phyloP scores from a whole-genome alignment of 2,888 invertebrate species.

The Lordiphosa fenestrarum region DNA sequence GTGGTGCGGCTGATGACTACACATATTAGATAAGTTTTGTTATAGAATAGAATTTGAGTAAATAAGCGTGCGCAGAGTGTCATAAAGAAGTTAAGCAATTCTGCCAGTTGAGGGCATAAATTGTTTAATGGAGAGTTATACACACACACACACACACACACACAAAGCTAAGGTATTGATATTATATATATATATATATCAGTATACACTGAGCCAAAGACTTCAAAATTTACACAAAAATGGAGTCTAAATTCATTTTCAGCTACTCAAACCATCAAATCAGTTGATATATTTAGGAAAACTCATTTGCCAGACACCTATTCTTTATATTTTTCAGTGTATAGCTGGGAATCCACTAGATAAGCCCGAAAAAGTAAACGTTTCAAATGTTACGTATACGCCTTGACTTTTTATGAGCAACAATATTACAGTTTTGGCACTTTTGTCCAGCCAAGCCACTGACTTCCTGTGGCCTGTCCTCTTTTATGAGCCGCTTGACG shows the following conservation, averaged over 20 bases:
- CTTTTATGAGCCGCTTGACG: conserved; percentile 11
- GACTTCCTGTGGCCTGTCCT: conserved; percentile 6
- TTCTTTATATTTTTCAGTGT: too few relatives aligned
- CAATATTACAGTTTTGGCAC: conserved; percentile 15
- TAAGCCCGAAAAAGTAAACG: not conserved
- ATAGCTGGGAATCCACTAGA: not conserved
- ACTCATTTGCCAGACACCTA: too few relatives aligned
- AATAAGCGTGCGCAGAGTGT: conserved; percentile 32
- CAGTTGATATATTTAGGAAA: too few relatives aligned
- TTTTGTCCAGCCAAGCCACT: conserved; percentile 5
- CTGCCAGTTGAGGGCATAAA: conserved; percentile 55
- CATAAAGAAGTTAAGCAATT: conserved; percentile 69
- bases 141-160: not conserved
- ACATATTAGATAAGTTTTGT: conserved; percentile 58
- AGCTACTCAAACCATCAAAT: too few relatives aligned
- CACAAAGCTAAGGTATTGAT: too few relatives aligned
- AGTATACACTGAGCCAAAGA: conserved; percentile 5
- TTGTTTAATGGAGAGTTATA: conserved; percentile 56
- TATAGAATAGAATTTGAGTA: conserved; percentile 37
- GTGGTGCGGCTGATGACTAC: conserved; percentile 48
- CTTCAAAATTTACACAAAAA: too few relatives aligned
- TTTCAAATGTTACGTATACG: not conserved
- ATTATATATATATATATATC: conserved; percentile 1
- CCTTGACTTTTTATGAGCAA: not conserved
- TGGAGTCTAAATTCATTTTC: too few relatives aligned